Evolutionary conservation across 2,113 vertebrate species (phyloP).

Genomic region (Pterocles gutturalis): DNA sequence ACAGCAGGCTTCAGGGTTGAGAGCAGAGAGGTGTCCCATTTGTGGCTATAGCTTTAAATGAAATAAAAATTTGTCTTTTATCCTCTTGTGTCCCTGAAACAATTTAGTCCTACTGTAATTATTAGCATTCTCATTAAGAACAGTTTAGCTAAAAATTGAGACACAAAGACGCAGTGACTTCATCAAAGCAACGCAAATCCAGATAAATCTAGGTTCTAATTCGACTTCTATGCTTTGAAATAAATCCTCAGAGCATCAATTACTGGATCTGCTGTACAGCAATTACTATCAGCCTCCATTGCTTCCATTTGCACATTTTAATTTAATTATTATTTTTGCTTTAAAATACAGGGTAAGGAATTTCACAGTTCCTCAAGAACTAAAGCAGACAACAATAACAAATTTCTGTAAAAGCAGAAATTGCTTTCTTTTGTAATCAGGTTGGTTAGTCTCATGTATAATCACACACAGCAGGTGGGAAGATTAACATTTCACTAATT

Average conservation of each 20-base stretch:
- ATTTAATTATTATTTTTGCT: constrained; percentile 72
- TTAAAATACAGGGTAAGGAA: constrained; percentile 29
- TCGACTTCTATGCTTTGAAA: constrained; percentile 64
- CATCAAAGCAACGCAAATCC: constrained; percentile 62
- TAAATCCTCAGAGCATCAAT: constrained; percentile 75
- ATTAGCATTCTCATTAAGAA: constrained; percentile 75
- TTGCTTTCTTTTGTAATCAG: constrained; percentile 56
- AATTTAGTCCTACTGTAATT: constrained; percentile 29
- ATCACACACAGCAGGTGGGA: constrained; percentile 54
- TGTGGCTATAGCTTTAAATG: constrained; percentile 15
- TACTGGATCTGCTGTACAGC: constrained; percentile 63
- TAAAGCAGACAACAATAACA: background rate
- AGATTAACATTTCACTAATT: constrained; percentile 72
- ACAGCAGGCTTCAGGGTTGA: fast-evolving
- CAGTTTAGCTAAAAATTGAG: constrained; percentile 68
- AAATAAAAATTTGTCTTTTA: constrained; percentile 13
- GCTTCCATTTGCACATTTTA: constrained; percentile 41
- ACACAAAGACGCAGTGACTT: constrained; percentile 32
- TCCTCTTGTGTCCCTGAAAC: constrained; percentile 48
- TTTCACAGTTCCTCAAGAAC: background rate
- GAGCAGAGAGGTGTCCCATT: background rate
- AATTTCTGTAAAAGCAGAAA: background rate
- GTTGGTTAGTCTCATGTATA: constrained; percentile 66
- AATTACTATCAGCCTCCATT: constrained; percentile 60
- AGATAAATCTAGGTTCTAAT: constrained; percentile 65